Conservation (phyloP, 2,797 vertebrate species). For the Peromyscus nudipes region DNA sequence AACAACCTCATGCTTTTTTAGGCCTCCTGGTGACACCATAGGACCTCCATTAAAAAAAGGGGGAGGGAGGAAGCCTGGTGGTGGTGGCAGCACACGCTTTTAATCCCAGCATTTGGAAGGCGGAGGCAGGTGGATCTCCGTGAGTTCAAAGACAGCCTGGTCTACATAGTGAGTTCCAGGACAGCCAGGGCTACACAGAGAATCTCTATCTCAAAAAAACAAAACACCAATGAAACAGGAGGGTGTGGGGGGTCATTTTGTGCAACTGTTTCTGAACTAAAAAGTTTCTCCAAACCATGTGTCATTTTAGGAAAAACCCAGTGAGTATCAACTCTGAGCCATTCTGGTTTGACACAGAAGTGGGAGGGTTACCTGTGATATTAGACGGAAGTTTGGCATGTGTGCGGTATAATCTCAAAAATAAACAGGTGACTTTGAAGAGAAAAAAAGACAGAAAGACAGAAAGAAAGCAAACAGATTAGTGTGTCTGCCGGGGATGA, state of each 20-base stretch:
- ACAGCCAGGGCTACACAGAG: neutral
- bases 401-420: neutral
- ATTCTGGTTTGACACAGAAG: neutral
- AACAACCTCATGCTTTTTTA: neutral
- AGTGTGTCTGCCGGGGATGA: too few species aligned
- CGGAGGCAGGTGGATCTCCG: neutral
- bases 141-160: neutral
- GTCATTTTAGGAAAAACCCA: slow-evolving; percentile 30
- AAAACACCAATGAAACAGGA: neutral
- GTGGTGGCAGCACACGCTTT: neutral
- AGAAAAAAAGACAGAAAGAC: too few species aligned
- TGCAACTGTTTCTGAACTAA: slow-evolving; percentile 9
- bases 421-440: neutral
- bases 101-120: neutral
- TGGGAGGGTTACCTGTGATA: neutral
- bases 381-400: neutral
- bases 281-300: neutral
- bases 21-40: neutral
- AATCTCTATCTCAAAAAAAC: neutral
- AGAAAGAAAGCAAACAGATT: neutral
- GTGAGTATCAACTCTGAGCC: neutral
- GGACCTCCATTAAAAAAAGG: too few species aligned
- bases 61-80: neutral
- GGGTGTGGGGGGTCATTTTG: neutral
- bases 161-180: neutral